phyloP scores from a whole-genome alignment of 2,888 invertebrate genomes.

The Latheticus oryzae region DNA sequence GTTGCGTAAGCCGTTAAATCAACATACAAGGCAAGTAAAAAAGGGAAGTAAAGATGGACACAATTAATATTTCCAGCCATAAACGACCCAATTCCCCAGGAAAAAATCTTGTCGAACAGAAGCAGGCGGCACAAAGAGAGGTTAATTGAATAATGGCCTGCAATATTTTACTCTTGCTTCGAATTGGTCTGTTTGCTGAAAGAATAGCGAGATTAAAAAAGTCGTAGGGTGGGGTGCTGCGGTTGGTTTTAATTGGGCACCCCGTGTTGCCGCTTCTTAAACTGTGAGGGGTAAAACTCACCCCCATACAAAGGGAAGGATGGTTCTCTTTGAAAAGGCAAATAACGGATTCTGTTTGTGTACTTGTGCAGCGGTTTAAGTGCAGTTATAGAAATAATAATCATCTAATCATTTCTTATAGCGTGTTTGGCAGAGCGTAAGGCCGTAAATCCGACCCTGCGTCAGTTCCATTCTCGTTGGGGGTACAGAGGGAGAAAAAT shows the following conservation, averaged over 20 bases:
- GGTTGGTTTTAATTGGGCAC: conserved; percentile 26
- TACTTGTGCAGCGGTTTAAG: conserved; percentile 25
- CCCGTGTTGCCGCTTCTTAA: conserved; percentile 16
- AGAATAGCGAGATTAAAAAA: conserved; percentile 26
- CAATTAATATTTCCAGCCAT: conserved; percentile 23
- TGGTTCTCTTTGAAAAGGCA: conserved; percentile 16
- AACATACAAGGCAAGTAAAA: not conserved
- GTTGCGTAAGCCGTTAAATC: not conserved
- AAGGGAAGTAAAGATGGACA: conserved; percentile 8
- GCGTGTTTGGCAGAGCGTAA: conserved; percentile 29
- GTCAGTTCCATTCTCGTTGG: conserved; percentile 26
- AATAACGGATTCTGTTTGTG: conserved; percentile 38
- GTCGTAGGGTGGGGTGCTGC: conserved; percentile 17
- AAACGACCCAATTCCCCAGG: conserved; percentile 25
- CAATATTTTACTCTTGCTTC: conserved; percentile 35
- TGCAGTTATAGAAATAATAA: conserved; percentile 41
- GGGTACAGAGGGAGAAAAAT: conserved; percentile 5
- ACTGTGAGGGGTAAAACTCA: conserved; percentile 11
- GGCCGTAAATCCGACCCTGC: conserved; percentile 37
- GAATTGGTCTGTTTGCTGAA: conserved; percentile 27
- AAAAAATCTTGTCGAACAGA: conserved; percentile 27
- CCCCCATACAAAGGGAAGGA: conserved; percentile 4
- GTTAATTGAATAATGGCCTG: conserved; percentile 34
- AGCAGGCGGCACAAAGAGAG: conserved; percentile 10
- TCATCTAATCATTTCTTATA: conserved; percentile 40